Percentiles rank a stretch among this genome's conserved stretches.
Conservation (phyloP, 2,113 vertebrate species). For the Neomonachus schauinslandi region DNA sequence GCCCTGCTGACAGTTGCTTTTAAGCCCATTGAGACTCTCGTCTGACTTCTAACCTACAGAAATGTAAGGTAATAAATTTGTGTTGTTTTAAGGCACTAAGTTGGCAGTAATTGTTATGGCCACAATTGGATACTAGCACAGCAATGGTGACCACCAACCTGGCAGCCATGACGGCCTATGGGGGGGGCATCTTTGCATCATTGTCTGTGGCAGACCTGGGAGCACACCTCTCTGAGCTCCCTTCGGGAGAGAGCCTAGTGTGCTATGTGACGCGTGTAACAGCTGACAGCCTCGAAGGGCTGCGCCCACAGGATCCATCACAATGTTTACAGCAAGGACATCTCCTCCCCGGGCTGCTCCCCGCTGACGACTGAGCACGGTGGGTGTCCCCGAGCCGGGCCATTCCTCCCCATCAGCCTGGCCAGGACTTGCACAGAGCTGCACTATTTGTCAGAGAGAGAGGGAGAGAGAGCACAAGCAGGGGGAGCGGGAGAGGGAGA, state of each 20-base stretch:
- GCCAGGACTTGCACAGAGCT: neutral
- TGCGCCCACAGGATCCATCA: neutral
- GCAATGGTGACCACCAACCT: neutral
- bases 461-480: no score
- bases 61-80: neutral
- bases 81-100: neutral
- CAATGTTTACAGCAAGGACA: neutral
- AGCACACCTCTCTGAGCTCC: neutral
- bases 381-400: neutral
- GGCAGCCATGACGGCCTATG: accelerated
- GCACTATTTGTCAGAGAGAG: neutral
- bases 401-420: no score
- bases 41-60: neutral
- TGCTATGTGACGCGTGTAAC: neutral
- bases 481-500: no score
- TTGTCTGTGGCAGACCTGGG: accelerated
- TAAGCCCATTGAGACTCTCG: neutral
- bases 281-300: neutral
- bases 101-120: neutral
- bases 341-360: neutral
- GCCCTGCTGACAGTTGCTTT: neutral
- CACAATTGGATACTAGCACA: neutral
- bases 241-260: neutral
- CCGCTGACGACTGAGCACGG: neutral
- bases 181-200: no score